Evolutionary conservation across 2,888 invertebrate genomes (phyloP).

Genomic region (Chromoteleia sp.): DNA sequence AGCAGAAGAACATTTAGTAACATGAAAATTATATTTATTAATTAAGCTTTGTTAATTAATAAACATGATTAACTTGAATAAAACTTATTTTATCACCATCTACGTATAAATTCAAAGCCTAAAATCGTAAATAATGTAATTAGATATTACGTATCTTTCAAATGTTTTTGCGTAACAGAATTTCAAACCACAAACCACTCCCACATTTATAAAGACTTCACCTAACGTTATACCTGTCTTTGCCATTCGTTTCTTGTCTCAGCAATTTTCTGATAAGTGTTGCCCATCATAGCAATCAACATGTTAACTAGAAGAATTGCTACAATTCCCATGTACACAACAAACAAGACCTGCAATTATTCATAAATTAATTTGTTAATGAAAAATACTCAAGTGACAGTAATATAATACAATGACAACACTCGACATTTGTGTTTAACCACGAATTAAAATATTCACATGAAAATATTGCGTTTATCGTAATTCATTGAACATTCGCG

Average conservation of each 20-base stretch:
- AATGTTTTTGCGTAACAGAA: background rate
- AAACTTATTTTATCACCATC: no score
- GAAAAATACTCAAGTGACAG: slow-evolving; percentile 40
- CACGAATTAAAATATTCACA: no score
- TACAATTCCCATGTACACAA: slow-evolving; percentile 99
- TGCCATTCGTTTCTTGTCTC: slow-evolving; percentile 99
- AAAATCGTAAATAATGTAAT: no score
- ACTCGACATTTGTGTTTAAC: slow-evolving; percentile 1
- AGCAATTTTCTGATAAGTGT: slow-evolving; percentile 98
- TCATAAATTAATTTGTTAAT: slow-evolving; percentile 27
- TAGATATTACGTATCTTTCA: background rate
- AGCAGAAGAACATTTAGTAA: no score
- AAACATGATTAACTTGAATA: no score
- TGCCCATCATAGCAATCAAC: slow-evolving; percentile 99
- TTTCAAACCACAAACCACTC: slow-evolving; percentile 19
- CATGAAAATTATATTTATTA: no score
- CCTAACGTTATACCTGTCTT: slow-evolving; percentile 87
- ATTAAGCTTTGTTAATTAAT: no score
- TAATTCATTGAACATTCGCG: background rate
- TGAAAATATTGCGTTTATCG: background rate
- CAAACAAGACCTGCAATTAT: slow-evolving; percentile 91
- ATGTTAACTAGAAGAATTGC: slow-evolving; percentile 98
- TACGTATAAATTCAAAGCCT: no score
- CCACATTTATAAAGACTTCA: slow-evolving; percentile 34
- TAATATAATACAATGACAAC: slow-evolving; percentile 21